Percentiles rank a stretch among this genome's conserved stretches.
phyloP scores from a whole-genome alignment of 2,888 invertebrate species.

The Drosophila anomalata region DNA sequence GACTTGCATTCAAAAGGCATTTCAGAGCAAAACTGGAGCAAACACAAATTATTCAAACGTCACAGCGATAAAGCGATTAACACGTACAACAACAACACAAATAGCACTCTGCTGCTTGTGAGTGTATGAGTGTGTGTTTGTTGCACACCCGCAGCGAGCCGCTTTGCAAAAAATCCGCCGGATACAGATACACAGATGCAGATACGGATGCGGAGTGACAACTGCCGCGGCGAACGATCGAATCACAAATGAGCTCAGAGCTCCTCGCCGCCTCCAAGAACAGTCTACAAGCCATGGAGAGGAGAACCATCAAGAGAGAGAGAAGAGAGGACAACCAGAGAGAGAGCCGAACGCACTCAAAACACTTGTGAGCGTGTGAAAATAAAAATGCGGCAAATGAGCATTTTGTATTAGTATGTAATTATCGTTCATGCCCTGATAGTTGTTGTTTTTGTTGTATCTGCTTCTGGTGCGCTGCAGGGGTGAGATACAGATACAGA shows the following conservation, averaged over 20 bases:
- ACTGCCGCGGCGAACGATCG: conserved; percentile 76
- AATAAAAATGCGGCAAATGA: conserved; percentile 77
- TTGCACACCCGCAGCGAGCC: not conserved
- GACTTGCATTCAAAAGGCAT: conserved; percentile 18
- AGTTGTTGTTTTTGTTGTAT: conserved; percentile 22
- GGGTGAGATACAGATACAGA: conserved; percentile 31
- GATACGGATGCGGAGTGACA: conserved; percentile 64
- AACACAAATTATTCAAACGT: conserved; percentile 65
- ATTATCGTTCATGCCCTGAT: conserved; percentile 10
- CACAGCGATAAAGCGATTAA: conserved; percentile 61
- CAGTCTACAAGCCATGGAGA: conserved; percentile 42
- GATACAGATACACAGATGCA: not conserved
- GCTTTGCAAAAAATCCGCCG: conserved; percentile 17
- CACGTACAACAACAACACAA: conserved; percentile 15
- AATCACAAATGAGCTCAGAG: conserved; percentile 49
- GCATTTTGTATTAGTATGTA: conserved; percentile 75
- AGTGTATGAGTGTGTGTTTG: conserved; percentile 9
- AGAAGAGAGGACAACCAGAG: conserved; percentile 1
- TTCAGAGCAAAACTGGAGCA: conserved; percentile 59
- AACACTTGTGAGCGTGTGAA: conserved; percentile 78
- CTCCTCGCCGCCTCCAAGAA: conserved; percentile 35
- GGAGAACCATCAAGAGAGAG: conserved; percentile 4
- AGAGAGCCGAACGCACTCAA: conserved; percentile 22
- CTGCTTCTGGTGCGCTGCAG: conserved; percentile 45
- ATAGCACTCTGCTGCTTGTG: conserved; percentile 4